Base-by-base conservation (phyloP, 2,113 vertebrate genomes). In the Zosterops hypoxanthus region DNA sequence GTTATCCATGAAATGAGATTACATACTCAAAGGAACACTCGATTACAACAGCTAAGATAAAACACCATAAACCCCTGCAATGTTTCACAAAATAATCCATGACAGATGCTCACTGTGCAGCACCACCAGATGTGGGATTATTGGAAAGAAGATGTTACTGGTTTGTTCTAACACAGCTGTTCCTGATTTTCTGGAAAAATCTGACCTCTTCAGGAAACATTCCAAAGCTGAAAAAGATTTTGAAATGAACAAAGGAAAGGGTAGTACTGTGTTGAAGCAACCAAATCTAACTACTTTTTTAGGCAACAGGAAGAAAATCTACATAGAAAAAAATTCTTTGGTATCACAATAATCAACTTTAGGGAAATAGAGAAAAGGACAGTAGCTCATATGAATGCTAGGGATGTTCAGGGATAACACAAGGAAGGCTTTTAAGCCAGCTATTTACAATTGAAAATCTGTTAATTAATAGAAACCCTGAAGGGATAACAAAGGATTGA, bases 401-500 rank as follows among this genome's bases (percentile, higher is more conserved):
- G 9, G 8, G 22, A 53, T 69, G 71, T 69, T 82, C 0, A 0
- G 21, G 52, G 24, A 69, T 81, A 86, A 92, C 26, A 39, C 0
- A 1, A 53, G 29, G 90, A 93, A 65, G 59, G 39, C 56, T 88
- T 86, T 55, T n/a, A 49, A 95, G 69, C 11, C 60, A 83, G 41
- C 56, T 87, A 91, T 61, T 96, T 94, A 77, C 2, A 2, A 91
- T 1, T 73, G 77, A 81, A 91, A 92, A 95, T 81, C 44, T 91
- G 73, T 70, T 94, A 95, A 94, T 92, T 92, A 96, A 84, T 29
- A 34, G 69, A 86, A 92, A 89, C 33, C 68, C 83, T 82, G 68
- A 81, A 91, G 84, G 77, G 77, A 81, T 84, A 91, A 73, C 18
- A 46, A 84, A 88, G 53, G 55, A 70, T 33, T 81, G 64, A 73